phyloP scores from a whole-genome alignment of 1,140 invertebrate genomes.

The Lasioglossum baleicum region DNA sequence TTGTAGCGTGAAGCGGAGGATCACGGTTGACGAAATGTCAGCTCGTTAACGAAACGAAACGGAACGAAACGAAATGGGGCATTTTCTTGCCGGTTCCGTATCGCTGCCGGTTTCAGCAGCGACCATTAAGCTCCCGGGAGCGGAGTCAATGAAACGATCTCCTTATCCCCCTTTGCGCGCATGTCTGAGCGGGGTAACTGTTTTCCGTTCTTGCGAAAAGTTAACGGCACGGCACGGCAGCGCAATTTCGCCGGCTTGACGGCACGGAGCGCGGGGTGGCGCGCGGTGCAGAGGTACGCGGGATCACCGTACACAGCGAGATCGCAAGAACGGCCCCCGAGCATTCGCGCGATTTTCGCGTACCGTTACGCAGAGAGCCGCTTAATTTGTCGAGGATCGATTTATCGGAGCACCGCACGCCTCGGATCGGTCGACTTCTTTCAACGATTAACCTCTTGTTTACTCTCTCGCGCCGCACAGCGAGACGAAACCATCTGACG shows the following conservation, averaged over 20 bases:
- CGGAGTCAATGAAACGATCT: conserved; percentile 63
- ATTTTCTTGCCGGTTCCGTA: conserved; percentile 29
- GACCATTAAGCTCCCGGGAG: conserved; percentile 46
- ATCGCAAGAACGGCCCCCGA: conserved; percentile 48
- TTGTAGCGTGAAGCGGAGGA: neutral
- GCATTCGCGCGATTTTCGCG: conserved; percentile 56
- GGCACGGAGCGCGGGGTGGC: too few species aligned
- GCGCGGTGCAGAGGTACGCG: neutral
- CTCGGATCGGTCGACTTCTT: neutral
- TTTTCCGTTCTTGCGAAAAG: conserved; percentile 75
- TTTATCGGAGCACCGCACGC: conserved; percentile 34
- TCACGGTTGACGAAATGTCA: neutral
- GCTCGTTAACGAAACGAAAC: neutral
- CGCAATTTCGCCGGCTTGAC: conserved; percentile 53
- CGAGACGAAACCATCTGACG: too few species aligned
- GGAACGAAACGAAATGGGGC: neutral
- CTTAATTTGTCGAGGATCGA: conserved; percentile 53
- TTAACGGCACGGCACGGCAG: conserved; percentile 66
- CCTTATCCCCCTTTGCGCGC: conserved; percentile 53
- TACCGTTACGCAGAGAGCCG: conserved; percentile 57
- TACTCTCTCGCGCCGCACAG: neutral
- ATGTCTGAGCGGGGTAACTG: conserved; percentile 72
- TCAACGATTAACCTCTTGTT: conserved; percentile 3
- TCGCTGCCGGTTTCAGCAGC: conserved; percentile 5
- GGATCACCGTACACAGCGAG: conserved; percentile 9